A percentile compares a stretch with the other conserved stretches of the same genome.
Conservation (phyloP, 2,113 vertebrate genomes). For the Perccottus glenii region DNA sequence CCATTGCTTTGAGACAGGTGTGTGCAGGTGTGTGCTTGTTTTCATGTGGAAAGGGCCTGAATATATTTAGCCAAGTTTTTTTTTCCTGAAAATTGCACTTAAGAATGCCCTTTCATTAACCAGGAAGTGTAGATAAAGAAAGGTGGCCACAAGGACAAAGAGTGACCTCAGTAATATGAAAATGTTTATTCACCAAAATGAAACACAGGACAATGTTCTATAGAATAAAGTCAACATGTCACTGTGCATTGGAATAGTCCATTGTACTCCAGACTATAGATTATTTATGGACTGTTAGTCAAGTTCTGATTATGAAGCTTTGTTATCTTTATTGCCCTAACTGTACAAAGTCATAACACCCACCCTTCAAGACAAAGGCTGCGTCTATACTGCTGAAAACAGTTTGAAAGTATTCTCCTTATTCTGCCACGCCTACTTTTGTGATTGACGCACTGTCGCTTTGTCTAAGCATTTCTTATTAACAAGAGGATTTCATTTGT, state of each 20-base stretch:
- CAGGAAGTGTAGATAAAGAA: constrained; percentile 52
- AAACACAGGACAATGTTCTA: not conserved
- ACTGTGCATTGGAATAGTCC: too few species aligned
- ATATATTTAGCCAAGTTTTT: constrained; percentile 68
- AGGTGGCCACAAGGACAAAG: constrained; percentile 30
- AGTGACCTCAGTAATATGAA: constrained; percentile 14
- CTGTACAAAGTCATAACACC: too few species aligned
- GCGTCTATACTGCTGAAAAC: too few species aligned
- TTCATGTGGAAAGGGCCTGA: constrained; percentile 55
- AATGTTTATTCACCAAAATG: not conserved
- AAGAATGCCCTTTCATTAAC: constrained; percentile 55
- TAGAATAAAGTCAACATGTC: not conserved
- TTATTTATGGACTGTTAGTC: not conserved
- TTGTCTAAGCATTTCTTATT: too few species aligned
- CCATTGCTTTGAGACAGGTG: constrained; percentile 61
- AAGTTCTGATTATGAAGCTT: not conserved
- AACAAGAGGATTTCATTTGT: too few species aligned
- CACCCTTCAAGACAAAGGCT: too few species aligned
- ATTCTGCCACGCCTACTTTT: too few species aligned
- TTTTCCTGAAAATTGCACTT: constrained; percentile 56
- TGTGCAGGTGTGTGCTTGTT: constrained; percentile 36
- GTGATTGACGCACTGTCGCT: too few species aligned
- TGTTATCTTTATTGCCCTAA: too few species aligned
- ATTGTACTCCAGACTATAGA: not conserved
- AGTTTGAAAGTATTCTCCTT: not conserved